These are phyloP conservation scores for Felis catus DNA, from an alignment of 2,113 vertebrate genomes.

Conservation along the genomic window F.catus_Fca126_mat1.0 CM031414.1:132352001-132352500, in stretches of 20 bases:
- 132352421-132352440: not conserved
- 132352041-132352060: no score
- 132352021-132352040: not conserved
- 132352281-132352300: not conserved
- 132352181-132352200: not conserved
- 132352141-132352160: not conserved
- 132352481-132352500: not conserved
- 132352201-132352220: not conserved
- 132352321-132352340: not conserved
- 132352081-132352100: not conserved
- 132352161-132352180: not conserved
- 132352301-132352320: not conserved
- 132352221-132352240: not conserved
- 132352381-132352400: not conserved
- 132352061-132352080: not conserved
- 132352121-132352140: no score
- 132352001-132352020: not conserved
- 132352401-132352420: rapidly evolving
- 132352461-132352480: rapidly evolving
- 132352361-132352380: not conserved
- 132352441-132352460: not conserved
- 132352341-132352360: not conserved
- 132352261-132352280: not conserved
- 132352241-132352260: not conserved
- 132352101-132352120: not conserved